Conservation (phyloP, 2,797 vertebrate species). For the Sebastes oblongus region DNA sequence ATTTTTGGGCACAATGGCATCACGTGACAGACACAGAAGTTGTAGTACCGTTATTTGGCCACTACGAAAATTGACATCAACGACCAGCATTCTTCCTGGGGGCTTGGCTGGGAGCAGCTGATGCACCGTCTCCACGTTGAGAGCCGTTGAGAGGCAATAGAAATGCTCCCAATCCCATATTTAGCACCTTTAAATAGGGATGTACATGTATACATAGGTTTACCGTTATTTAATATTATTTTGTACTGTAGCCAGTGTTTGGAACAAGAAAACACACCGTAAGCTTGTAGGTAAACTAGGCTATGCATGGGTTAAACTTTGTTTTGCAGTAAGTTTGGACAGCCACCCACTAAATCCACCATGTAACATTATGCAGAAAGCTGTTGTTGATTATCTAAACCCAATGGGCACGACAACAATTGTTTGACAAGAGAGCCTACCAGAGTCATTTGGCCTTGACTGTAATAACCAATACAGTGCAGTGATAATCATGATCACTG, state of each 20-base stretch:
- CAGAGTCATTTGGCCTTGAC: not conserved
- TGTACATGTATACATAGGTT: not conserved
- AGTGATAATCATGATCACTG: conserved; percentile 27
- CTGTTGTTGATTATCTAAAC: not conserved
- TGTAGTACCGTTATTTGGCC: no score
- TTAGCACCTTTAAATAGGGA: not conserved
- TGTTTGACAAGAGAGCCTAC: not conserved
- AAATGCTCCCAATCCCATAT: no score
- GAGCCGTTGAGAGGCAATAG: no score
- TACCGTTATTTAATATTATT: not conserved
- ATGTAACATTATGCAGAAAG: not conserved
- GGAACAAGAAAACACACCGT: not conserved
- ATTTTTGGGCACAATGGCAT: no score
- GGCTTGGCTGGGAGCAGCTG: no score
- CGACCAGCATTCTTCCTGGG: no score
- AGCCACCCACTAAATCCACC: not conserved
- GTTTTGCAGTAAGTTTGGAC: not conserved
- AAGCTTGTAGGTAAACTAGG: not conserved
- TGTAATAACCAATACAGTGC: conserved; percentile 3
- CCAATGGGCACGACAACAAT: not conserved
- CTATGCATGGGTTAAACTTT: not conserved
- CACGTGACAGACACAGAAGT: no score
- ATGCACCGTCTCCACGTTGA: no score
- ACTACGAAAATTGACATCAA: no score
- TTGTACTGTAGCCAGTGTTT: not conserved